Evolutionary conservation across 2,113 vertebrate species (phyloP).

Genomic region (Lepisosteus osseus): DNA sequence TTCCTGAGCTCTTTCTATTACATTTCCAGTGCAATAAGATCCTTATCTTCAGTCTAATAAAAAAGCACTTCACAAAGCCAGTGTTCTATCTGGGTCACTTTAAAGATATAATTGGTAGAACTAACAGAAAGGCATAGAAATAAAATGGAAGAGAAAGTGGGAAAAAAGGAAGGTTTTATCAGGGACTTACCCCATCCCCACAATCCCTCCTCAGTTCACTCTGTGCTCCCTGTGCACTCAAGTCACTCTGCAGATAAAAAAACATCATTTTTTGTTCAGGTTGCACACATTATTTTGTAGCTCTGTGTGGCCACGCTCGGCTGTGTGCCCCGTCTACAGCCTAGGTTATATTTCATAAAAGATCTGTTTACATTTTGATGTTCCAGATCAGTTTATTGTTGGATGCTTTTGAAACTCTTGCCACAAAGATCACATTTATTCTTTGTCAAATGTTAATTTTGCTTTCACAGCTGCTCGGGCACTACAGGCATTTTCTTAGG

Average conservation of each 20-base stretch:
- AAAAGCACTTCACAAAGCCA: too few relatives aligned
- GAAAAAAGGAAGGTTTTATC: too few relatives aligned
- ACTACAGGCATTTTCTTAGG: too few relatives aligned
- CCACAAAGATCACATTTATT: conserved; percentile 10
- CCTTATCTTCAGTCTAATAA: too few relatives aligned
- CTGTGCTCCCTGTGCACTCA: conserved; percentile 17
- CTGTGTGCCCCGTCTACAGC: not conserved
- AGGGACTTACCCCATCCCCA: conserved; percentile 24
- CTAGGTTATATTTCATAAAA: not conserved
- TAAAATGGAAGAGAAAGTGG: not conserved
- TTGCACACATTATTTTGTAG: not conserved
- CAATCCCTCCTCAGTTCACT: conserved; percentile 8
- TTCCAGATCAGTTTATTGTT: conserved; percentile 10
- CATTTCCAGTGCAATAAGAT: too few relatives aligned
- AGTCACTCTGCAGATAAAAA: conserved; percentile 20
- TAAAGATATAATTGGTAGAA: not conserved
- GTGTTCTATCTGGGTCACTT: too few relatives aligned
- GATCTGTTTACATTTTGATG: not conserved
- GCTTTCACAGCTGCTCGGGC: not conserved
- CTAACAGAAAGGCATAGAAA: not conserved
- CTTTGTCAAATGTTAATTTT: not conserved
- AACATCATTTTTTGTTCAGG: not conserved
- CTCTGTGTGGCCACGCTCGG: conserved; percentile 6
- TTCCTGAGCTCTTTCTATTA: too few relatives aligned
- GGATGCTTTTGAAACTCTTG: not conserved